Percentiles rank a stretch among this genome's conserved stretches.
Conservation (phyloP, 2,797 vertebrate genomes). For the Aeoliscus strigatus region DNA sequence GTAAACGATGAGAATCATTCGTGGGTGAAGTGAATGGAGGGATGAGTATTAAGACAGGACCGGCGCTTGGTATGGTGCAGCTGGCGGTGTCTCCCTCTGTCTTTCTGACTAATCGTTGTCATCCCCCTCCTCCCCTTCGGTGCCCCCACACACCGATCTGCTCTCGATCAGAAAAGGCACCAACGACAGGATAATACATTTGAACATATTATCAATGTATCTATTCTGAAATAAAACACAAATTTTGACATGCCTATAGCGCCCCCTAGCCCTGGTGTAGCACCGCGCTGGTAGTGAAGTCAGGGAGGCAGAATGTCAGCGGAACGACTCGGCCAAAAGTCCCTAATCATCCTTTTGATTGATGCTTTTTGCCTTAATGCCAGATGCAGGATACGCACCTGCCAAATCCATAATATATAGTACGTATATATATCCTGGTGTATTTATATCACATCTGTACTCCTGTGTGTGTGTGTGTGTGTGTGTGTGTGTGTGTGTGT, state of each 20-base stretch:
- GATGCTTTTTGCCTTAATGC: conserved; percentile 81
- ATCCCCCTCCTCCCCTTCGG: too few species aligned
- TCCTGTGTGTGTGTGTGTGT: conserved; percentile 66
- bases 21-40: conserved; percentile 32
- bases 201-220: too few species aligned
- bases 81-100: too few species aligned
- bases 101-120: too few species aligned
- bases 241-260: too few species aligned
- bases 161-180: too few species aligned
- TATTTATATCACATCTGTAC: conserved; percentile 72
- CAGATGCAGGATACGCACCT: conserved; percentile 71
- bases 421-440: conserved; percentile 70
- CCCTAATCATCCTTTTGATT: conserved; percentile 69
- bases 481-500: conserved; percentile 62
- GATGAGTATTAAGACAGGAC: conserved; percentile 2
- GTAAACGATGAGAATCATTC: conserved; percentile 51
- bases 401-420: conserved; percentile 67
- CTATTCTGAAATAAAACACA: too few species aligned
- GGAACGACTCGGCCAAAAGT: conserved; percentile 44
- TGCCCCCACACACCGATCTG: too few species aligned
- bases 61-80: too few species aligned
- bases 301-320: conserved; percentile 59
- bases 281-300: conserved; percentile 19
- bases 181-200: too few species aligned
- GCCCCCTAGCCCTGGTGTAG: too few species aligned